Percentiles rank a stretch among this genome's conserved stretches.
phyloP scores from a whole-genome alignment of 2,888 invertebrate genomes.

The Ennomos erosarius region DNA sequence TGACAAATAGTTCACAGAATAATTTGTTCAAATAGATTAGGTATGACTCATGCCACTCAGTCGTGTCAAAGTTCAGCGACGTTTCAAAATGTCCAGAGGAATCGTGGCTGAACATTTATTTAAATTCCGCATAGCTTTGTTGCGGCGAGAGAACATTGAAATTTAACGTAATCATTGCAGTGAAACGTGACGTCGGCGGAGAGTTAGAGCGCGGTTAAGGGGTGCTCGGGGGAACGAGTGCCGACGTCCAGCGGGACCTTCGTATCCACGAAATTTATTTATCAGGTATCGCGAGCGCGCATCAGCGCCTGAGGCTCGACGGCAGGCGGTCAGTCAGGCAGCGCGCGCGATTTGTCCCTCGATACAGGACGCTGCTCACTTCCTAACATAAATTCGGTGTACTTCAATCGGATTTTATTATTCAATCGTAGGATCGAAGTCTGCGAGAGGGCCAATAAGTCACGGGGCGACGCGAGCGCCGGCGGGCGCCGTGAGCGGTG shows the following conservation, averaged over 20 bases:
- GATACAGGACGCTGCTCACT: conserved; percentile 81
- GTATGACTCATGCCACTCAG: conserved; percentile 35
- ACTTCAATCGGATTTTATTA: conserved; percentile 84
- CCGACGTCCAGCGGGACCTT: conserved; percentile 61
- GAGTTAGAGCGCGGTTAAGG: conserved; percentile 58
- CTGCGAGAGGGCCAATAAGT: conserved; percentile 83
- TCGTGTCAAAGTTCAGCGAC: conserved; percentile 40
- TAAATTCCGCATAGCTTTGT: conserved; percentile 39
- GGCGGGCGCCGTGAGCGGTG: conserved; percentile 82
- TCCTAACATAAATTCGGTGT: conserved; percentile 84
- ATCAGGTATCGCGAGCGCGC: conserved; percentile 64
- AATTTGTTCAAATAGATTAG: conserved; percentile 32
- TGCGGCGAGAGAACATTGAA: conserved; percentile 59
- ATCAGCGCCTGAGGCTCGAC: conserved; percentile 71
- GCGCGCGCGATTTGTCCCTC: conserved; percentile 66
- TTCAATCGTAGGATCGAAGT: conserved; percentile 84
- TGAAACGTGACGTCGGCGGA: conserved; percentile 64
- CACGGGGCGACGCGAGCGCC: conserved; percentile 81
- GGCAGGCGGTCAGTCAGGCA: conserved; percentile 29
- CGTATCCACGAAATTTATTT: conserved; percentile 61
- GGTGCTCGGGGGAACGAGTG: conserved; percentile 54
- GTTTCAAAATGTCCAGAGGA: conserved; percentile 40
- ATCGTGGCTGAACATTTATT: conserved; percentile 42
- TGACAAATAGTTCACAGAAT: conserved; percentile 37
- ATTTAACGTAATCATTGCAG: conserved; percentile 62